Conservation (phyloP, 2,113 vertebrate species). For the Rousettus leschenaultii region DNA sequence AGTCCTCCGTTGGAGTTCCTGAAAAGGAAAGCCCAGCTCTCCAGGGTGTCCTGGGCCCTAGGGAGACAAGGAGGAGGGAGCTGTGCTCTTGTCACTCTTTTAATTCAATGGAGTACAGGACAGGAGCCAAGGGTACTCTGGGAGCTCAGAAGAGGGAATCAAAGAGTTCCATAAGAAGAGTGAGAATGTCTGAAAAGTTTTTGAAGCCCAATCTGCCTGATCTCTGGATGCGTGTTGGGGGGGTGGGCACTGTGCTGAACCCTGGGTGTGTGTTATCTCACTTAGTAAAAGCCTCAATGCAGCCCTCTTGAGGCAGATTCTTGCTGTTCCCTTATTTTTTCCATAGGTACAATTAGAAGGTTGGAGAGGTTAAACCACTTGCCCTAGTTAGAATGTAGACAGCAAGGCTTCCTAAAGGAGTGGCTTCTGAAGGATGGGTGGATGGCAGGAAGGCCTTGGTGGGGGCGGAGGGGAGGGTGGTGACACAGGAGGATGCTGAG, state of each 20-base stretch:
- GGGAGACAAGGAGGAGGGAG: neutral
- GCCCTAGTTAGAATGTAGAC: neutral
- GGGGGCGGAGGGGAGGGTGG: neutral
- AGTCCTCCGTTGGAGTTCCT: neutral
- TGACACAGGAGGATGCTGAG: neutral
- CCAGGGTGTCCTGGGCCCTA: neutral
- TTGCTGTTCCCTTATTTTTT: neutral
- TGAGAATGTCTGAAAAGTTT: neutral
- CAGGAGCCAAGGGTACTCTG: neutral
- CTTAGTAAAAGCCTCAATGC: neutral
- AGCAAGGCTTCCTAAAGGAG: neutral
- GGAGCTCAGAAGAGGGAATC: neutral
- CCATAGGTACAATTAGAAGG: neutral
- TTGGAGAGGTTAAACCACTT: neutral
- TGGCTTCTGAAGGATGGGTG: neutral
- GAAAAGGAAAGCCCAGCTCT: neutral
- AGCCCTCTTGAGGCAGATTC: neutral
- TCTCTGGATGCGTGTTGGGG: neutral
- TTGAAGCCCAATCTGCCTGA: rapidly evolving
- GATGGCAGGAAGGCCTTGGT: neutral
- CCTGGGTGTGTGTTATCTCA: neutral
- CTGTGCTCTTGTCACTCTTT: neutral
- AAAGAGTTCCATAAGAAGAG: neutral
- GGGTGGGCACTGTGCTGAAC: neutral
- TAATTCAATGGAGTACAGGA: neutral